A percentile compares a stretch with the other conserved stretches of the same genome.
Evolutionary conservation across 2,888 invertebrate species (phyloP).

Genomic region (Hirtodrosophila alboralis): DNA sequence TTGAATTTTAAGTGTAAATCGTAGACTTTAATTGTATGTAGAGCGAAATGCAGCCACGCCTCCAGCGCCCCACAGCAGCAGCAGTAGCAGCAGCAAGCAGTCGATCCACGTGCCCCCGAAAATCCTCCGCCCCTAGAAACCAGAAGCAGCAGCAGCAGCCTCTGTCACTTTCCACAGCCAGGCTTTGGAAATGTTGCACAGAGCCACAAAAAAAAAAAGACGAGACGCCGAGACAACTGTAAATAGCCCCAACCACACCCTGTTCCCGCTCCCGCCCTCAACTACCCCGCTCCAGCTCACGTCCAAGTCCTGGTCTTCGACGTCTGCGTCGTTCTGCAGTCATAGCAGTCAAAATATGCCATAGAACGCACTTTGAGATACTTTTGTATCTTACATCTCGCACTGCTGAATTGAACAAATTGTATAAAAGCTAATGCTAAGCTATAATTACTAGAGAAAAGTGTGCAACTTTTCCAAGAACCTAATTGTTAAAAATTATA

Average conservation of each 20-base stretch:
- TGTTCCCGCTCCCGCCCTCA: slow-evolving; percentile 2
- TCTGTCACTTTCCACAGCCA: slow-evolving; percentile 70
- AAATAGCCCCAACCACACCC: slow-evolving; percentile 50
- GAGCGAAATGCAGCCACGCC: slow-evolving; percentile 57
- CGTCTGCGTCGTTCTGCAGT: slow-evolving; percentile 32
- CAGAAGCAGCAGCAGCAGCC: slow-evolving; percentile 20
- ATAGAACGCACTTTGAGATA: slow-evolving; percentile 52
- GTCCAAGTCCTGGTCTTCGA: slow-evolving; percentile 8
- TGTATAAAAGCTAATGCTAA: slow-evolving; percentile 70
- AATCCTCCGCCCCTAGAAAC: slow-evolving; percentile 7
- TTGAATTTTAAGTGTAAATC: slow-evolving; percentile 83
- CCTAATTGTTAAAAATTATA: slow-evolving; percentile 57
- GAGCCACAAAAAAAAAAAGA: slow-evolving; percentile 29
- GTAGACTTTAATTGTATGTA: slow-evolving; percentile 80
- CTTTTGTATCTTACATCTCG: slow-evolving; percentile 48
- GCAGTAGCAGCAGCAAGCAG: slow-evolving; percentile 21
- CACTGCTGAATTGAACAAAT: slow-evolving; percentile 64
- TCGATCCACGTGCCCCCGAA: slow-evolving; percentile 6
- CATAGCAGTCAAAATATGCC: slow-evolving; percentile 54
- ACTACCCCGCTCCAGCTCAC: slow-evolving; percentile 16
- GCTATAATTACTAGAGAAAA: slow-evolving; percentile 39
- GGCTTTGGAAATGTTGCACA: slow-evolving; percentile 67
- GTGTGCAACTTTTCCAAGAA: slow-evolving; percentile 33
- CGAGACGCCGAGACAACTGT: slow-evolving; percentile 49
- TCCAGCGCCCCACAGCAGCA: slow-evolving; percentile 7